Evolutionary conservation across 2,113 vertebrate species (phyloP).

Genomic region (Seriola rivoliana): DNA sequence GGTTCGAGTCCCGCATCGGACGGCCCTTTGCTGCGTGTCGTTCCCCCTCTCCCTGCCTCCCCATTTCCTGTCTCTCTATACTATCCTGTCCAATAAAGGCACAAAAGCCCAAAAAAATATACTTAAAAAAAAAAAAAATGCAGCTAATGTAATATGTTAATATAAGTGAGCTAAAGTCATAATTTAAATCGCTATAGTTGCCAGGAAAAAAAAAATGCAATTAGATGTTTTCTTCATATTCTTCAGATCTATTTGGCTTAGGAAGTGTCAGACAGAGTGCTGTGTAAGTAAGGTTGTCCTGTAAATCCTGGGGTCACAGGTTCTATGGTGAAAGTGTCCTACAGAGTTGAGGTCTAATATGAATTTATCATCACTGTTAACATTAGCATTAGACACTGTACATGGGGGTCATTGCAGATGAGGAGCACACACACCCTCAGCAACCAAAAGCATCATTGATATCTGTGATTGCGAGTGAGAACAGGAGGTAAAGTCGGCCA

Average conservation of each 20-base stretch:
- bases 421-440: neutral
- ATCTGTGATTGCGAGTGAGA: neutral
- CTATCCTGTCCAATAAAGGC: too few species aligned
- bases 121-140: too few species aligned
- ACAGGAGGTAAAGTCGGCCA: neutral
- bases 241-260: neutral
- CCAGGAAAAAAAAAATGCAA: neutral
- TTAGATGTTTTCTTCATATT: neutral
- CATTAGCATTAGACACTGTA: neutral
- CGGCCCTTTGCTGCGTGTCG: too few species aligned
- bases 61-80: too few species aligned
- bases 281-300: neutral
- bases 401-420: neutral
- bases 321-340: neutral
- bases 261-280: neutral
- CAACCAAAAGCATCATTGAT: neutral
- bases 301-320: neutral
- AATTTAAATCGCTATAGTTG: neutral
- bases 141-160: neutral
- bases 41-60: too few species aligned
- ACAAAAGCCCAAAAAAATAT: too few species aligned
- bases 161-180: neutral
- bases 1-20: too few species aligned
- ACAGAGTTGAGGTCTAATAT: neutral
- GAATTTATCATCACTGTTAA: neutral